Base-by-base conservation (phyloP, 2,113 vertebrate genomes). In the Mormoops blainvillei region DNA sequence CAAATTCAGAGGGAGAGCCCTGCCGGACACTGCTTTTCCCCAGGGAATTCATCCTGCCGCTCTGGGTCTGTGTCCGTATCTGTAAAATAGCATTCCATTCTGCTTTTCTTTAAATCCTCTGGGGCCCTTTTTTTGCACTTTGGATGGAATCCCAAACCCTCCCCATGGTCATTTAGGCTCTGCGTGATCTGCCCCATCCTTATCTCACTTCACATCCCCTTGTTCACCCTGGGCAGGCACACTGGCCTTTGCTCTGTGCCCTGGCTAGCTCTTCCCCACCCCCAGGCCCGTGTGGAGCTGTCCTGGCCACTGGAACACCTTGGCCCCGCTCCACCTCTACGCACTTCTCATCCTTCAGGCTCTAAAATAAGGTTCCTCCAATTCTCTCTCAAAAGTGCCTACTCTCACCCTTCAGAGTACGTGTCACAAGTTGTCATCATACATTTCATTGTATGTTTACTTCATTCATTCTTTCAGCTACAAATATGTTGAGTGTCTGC, bases 381-480 rank as follows among this genome's bases (percentile, higher is more conserved):
- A 8, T 74, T 71, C 56, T 71, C 41, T 43, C 48, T 86, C 76
- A 1, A n/a, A 63, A 76, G 19, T 33, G 28, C 61, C 67, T 36
- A 3, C 50, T 33, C 54, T 50, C 58, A 16, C 20, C 52, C 38
- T 88, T 70, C 56, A 38, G 28, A 33, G 33, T 89, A 24, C 26
- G 50, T 56, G 24, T 56, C 43, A 81, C 73, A 70, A 22, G 5
- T 36, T 50, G 18, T 56, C 33, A 33, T 71, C 31, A 28, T 68
- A 33, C 28, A 41, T 45, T 50, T 77, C 50, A 31, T 63, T 31
- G 22, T 33, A 33, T 13, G 22, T 61, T 76, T 26, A 41, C 26
- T 41, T 87, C 45, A 11, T 33, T 80, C 74, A 80, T 89, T 84
- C 26, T 70, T 45, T 81, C 15, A 86, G 83, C 45, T 20, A 45